Conservation (phyloP, 2,113 vertebrate species). For the Orientallactaga bullata region DNA sequence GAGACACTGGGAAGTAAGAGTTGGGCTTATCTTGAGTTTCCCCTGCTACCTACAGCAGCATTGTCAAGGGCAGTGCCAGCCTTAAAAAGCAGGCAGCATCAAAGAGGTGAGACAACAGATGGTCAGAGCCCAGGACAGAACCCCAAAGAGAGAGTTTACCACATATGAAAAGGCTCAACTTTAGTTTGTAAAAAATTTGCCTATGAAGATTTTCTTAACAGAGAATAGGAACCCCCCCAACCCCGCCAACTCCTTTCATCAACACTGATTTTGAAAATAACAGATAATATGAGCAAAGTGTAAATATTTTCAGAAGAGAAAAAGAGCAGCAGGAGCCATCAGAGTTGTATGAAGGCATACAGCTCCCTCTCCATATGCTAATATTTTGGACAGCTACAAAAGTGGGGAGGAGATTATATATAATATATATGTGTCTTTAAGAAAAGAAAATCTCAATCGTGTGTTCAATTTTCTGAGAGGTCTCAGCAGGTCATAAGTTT, state of each 20-base stretch:
- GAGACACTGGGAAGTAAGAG: not conserved
- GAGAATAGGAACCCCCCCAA: constrained; percentile 48
- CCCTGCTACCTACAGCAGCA: not conserved
- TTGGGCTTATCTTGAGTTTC: not conserved
- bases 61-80: constrained; percentile 59
- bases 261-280: constrained; percentile 59
- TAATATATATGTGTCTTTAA: constrained; percentile 7
- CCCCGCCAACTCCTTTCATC: constrained; percentile 25
- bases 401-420: not conserved
- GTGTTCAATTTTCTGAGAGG: constrained; percentile 80
- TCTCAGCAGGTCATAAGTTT: constrained; percentile 76
- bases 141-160: constrained; percentile 45
- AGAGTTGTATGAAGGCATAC: constrained; percentile 51
- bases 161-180: constrained; percentile 59
- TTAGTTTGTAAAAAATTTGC: constrained; percentile 66
- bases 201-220: constrained; percentile 68
- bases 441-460: constrained; percentile 67
- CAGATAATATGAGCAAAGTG: constrained; percentile 50
- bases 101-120: not conserved
- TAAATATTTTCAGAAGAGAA: constrained; percentile 71
- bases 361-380: constrained; percentile 61
- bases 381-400: constrained; percentile 56
- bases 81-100: constrained; percentile 40
- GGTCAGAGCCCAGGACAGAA: not conserved
- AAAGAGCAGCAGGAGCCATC: constrained; percentile 56